phyloP scores from a whole-genome alignment of 2,797 vertebrate genomes.

The Bucorvus abyssinicus region DNA sequence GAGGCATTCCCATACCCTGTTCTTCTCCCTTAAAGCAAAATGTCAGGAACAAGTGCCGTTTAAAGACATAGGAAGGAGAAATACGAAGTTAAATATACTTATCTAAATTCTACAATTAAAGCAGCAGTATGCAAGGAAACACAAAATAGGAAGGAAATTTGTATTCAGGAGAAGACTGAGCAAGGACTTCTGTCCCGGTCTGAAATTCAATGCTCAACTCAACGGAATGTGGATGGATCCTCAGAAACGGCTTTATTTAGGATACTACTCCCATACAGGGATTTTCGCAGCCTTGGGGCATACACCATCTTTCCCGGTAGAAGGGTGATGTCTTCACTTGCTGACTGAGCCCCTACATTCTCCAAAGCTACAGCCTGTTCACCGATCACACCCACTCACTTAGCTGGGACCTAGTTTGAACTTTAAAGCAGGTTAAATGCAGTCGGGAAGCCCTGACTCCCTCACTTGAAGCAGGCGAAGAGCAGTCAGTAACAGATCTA shows the following conservation, averaged over 20 bases:
- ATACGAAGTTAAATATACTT: fast-evolving
- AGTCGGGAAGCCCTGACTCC: background rate
- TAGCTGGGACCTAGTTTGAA: background rate
- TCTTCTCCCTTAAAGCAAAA: background rate
- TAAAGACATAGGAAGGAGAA: background rate
- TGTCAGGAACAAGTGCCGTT: background rate
- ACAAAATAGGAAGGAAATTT: background rate
- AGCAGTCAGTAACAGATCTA: background rate
- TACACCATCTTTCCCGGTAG: background rate
- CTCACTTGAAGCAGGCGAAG: background rate
- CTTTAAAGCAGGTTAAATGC: background rate
- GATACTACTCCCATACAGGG: background rate
- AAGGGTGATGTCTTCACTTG: background rate
- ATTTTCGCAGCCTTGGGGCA: background rate
- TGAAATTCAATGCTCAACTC: background rate
- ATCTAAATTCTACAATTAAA: background rate
- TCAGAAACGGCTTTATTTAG: background rate
- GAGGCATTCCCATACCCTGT: background rate
- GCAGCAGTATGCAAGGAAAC: background rate
- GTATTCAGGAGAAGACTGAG: background rate
- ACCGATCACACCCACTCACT: background rate
- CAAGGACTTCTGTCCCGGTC: background rate
- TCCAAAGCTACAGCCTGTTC: background rate
- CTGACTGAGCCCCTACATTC: background rate
- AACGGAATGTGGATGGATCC: background rate